A percentile compares a stretch with the other conserved stretches of the same genome.
phyloP scores from a whole-genome alignment of 2,797 vertebrate species.

The Sylvia borin region DNA sequence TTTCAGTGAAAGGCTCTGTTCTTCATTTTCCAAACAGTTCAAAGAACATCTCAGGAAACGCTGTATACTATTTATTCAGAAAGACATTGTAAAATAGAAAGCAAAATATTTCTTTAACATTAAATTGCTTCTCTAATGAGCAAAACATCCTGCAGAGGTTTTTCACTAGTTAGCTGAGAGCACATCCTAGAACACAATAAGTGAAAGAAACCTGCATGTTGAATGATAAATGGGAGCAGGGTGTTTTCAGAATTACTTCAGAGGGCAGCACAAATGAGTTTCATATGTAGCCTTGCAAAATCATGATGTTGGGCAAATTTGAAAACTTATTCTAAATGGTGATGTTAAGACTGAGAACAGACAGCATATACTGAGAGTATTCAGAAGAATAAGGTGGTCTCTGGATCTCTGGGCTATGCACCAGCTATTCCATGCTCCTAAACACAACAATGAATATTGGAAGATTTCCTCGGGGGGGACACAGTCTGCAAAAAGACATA shows the following conservation, averaged over 20 bases:
- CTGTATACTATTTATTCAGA: slow-evolving; percentile 2
- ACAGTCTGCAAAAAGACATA: background rate
- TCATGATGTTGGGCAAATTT: background rate
- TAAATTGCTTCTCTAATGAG: slow-evolving; percentile 31
- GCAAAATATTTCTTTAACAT: slow-evolving; percentile 18
- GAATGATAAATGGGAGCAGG: background rate
- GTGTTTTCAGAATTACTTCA: background rate
- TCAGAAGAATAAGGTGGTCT: background rate
- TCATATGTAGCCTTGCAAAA: background rate
- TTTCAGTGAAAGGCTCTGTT: slow-evolving; percentile 26
- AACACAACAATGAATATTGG: background rate
- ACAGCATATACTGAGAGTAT: background rate
- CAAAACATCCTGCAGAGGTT: slow-evolving; percentile 21
- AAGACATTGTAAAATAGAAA: slow-evolving; percentile 13
- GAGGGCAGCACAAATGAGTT: background rate
- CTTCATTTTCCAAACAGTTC: slow-evolving; percentile 22
- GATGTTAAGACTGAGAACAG: background rate
- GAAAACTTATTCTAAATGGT: background rate
- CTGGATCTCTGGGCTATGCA: background rate
- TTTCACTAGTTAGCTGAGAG: background rate
- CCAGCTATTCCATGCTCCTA: background rate
- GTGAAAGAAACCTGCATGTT: slow-evolving; percentile 9
- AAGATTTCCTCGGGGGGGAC: background rate
- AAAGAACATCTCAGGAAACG: slow-evolving; percentile 7
- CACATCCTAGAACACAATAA: background rate